phyloP scores from a whole-genome alignment of 2,797 vertebrate species.

The Lacerta agilis region DNA sequence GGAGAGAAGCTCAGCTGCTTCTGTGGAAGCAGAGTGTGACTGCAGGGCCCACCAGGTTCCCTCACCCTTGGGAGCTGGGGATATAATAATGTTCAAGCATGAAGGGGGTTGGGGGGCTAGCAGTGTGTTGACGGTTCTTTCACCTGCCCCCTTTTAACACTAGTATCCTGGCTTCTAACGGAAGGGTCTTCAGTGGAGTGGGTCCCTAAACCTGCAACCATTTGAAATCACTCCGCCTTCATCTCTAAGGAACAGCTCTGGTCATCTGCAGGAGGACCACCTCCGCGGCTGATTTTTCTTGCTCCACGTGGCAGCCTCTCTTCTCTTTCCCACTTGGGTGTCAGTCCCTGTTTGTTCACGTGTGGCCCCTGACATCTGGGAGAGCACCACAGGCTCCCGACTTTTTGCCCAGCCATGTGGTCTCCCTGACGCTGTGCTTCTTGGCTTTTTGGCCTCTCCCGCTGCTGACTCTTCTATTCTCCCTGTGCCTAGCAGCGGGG shows the following conservation, averaged over 20 bases:
- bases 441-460: not conserved
- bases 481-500: constrained; percentile 5
- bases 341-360: not conserved
- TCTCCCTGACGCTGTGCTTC: not conserved
- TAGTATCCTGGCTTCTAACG: not conserved
- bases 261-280: not conserved
- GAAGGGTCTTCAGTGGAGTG: not conserved
- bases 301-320: not conserved
- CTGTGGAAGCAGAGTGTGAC: not conserved
- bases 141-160: not conserved
- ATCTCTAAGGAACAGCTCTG: not conserved
- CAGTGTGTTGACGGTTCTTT: not conserved
- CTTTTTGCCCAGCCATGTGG: not conserved
- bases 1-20: not conserved
- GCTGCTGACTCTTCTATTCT: not conserved
- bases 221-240: not conserved
- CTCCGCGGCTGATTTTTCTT: not conserved
- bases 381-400: not conserved
- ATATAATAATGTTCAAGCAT: not conserved
- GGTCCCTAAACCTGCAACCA: not conserved
- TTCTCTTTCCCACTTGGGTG: not conserved
- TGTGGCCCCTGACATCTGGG: not conserved
- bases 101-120: not conserved
- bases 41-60: constrained; percentile 2
- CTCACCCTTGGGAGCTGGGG: not conserved